Conservation (phyloP, 30 jellyfish, hydroid and myxozoan species). For the Cassiopea andromeda region DNA sequence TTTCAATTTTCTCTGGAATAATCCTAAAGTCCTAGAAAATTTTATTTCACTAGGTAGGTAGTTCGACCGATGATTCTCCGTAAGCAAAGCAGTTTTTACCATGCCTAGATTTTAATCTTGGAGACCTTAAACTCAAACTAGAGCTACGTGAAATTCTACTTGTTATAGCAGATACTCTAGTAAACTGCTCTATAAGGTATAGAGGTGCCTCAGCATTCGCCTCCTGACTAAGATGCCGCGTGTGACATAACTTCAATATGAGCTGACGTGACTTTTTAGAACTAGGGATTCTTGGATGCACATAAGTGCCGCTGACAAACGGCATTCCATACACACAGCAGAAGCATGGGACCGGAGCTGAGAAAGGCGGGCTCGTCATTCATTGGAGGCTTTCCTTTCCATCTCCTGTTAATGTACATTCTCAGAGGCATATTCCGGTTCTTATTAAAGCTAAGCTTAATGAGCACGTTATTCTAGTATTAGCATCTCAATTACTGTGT, state of each 20-base stretch:
- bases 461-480: neutral
- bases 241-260: neutral
- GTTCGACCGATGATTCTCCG: too few species aligned
- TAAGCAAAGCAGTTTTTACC: too few species aligned
- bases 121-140: too few species aligned
- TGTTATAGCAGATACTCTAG: too few species aligned
- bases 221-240: neutral
- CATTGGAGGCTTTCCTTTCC: constrained; percentile 70
- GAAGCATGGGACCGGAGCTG: constrained; percentile 71
- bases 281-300: constrained; percentile 26
- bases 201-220: too few species aligned
- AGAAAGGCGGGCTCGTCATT: constrained; percentile 72
- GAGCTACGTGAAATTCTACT: too few species aligned
- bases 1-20: too few species aligned
- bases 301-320: constrained; percentile 46
- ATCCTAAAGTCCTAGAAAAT: too few species aligned
- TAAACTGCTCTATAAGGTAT: too few species aligned
- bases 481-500: too few species aligned
- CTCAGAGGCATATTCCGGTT: constrained; percentile 23
- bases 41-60: too few species aligned
- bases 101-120: too few species aligned
- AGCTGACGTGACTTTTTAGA: neutral
- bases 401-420: constrained; percentile 61
- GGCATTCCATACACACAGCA: constrained; percentile 45
- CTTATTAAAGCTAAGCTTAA: neutral